A percentile compares a stretch with the other conserved stretches of the same genome.
Conservation (phyloP, 2,797 vertebrate genomes). For the Molossus alvarezi region DNA sequence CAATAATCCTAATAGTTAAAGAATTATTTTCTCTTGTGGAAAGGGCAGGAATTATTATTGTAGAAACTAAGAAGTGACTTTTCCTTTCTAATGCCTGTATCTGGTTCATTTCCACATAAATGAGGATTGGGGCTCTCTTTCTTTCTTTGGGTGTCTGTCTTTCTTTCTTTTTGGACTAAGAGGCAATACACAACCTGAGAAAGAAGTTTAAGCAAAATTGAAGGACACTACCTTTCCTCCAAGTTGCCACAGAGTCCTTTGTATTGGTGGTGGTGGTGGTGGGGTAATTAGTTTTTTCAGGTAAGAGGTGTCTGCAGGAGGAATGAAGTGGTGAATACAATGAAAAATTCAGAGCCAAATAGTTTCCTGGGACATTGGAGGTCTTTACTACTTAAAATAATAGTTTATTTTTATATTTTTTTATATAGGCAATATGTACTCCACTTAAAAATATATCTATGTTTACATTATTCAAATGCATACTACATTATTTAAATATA, state of each 20-base stretch:
- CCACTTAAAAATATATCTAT: background rate
- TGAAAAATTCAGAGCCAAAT: conserved; percentile 13
- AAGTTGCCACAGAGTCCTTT: background rate
- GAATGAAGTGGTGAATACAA: conserved; percentile 43
- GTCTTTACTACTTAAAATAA: conserved; percentile 31
- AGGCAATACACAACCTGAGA: background rate
- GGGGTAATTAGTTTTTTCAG: background rate
- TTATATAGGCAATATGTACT: background rate
- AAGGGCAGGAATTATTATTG: background rate
- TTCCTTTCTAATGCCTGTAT: background rate
- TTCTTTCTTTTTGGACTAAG: background rate
- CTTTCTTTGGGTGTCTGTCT: background rate
- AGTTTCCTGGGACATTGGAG: background rate
- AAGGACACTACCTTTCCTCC: background rate
- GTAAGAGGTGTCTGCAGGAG: conserved; percentile 13
- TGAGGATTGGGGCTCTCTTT: background rate
- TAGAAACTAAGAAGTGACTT: background rate
- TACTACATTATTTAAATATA: conserved; percentile 29
- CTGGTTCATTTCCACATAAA: background rate
- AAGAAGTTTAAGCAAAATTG: background rate
- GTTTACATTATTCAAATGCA: conserved; percentile 1
- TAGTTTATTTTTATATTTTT: conserved; percentile 40
- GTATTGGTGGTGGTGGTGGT: background rate
- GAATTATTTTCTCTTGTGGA: conserved; percentile 7
- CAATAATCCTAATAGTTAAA: background rate